Base-by-base conservation (phyloP, 2,888 invertebrate species). In the Drosophila bunnanda region DNA sequence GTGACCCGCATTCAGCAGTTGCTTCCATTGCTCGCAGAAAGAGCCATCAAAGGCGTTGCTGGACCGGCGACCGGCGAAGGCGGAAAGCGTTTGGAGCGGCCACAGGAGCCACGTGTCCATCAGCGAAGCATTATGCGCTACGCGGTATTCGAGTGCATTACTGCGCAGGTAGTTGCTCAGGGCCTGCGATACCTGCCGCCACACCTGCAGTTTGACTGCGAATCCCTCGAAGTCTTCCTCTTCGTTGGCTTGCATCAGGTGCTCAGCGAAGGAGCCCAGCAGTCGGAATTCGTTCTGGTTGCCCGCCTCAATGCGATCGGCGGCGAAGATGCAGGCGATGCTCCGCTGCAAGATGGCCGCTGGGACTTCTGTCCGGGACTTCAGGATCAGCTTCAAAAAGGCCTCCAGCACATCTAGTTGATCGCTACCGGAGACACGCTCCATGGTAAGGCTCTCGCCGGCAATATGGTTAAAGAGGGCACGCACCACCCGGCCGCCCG, bases 51-150 rank as follows among this genome's bases (percentile, higher is more conserved):
- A 89, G 15, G 56, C 55, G 36, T 78, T 77, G 48, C 60, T 67
- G 2, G 61, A 56, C 36, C 83, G 77, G 1, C 82, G 77, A 0
- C 83, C 88, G 0, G 88, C 86, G 59, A 91, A 89, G 13, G 82
- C 80, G 12, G 41, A 12, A 6, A 22, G 80, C 76, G 80, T 75
- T 13, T 89, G 86, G 10, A 92, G 54, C 0, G 92, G 92, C 92
- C 92, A 92, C 4, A 91, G 30, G 0, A 91, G 78, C 91, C 91
- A 92, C 0, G 77, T 75, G 53, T 90, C 90, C 56, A 92, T 22
- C 12, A 90, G 48, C 5, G 53, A 38, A 1, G 88, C 82, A 74
- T 82, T 83, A 17, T 83, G 78, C 2, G 77, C 76, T 30, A 89
- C 75, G 6, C 91, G 85, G 38, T 87, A 86, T 13, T 89, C 82